Evolutionary conservation across 2,797 vertebrate species (phyloP).

Genomic region (Ptychobarbus kaznakovi): DNA sequence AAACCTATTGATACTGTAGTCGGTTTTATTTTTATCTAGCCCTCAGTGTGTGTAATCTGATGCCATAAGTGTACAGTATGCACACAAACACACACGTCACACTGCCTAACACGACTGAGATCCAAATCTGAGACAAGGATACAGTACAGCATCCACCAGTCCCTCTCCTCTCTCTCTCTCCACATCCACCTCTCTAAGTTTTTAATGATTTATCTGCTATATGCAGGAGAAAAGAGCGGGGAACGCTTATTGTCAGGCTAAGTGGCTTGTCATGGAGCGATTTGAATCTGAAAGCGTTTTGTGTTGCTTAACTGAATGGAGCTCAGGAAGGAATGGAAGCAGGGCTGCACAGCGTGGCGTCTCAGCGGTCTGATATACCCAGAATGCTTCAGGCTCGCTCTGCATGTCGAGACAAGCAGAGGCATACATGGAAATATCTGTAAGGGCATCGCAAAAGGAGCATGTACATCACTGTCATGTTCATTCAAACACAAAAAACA

Average conservation of each 20-base stretch:
- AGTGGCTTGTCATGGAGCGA: slow-evolving; percentile 61
- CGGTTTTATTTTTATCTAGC: not conserved
- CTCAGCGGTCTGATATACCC: slow-evolving; percentile 1
- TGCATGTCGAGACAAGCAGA: not conserved
- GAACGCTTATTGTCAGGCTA: slow-evolving; percentile 61
- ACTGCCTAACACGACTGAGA: slow-evolving; percentile 28
- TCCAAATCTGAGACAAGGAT: slow-evolving; percentile 47
- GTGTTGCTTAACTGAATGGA: slow-evolving; percentile 58
- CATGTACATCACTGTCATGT: slow-evolving; percentile 1
- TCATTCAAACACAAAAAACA: not conserved
- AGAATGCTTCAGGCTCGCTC: slow-evolving; percentile 21
- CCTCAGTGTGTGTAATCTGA: slow-evolving; percentile 5
- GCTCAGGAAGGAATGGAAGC: slow-evolving; percentile 48
- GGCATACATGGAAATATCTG: not conserved
- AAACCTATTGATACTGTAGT: slow-evolving; percentile 5
- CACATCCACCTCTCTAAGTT: slow-evolving; percentile 1
- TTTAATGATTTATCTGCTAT: slow-evolving; percentile 53
- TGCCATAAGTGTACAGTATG: not conserved
- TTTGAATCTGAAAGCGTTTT: slow-evolving; percentile 69
- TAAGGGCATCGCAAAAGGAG: not conserved
- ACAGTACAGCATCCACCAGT: slow-evolving; percentile 43
- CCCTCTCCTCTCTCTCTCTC: slow-evolving; percentile 26
- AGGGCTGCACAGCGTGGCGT: slow-evolving; percentile 17
- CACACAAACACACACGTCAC: slow-evolving; percentile 16
- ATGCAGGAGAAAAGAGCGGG: slow-evolving; percentile 25